A percentile compares a stretch with the other conserved stretches of the same genome.
phyloP scores from a whole-genome alignment of 2,797 vertebrate species.

The Xenopus petersii region DNA sequence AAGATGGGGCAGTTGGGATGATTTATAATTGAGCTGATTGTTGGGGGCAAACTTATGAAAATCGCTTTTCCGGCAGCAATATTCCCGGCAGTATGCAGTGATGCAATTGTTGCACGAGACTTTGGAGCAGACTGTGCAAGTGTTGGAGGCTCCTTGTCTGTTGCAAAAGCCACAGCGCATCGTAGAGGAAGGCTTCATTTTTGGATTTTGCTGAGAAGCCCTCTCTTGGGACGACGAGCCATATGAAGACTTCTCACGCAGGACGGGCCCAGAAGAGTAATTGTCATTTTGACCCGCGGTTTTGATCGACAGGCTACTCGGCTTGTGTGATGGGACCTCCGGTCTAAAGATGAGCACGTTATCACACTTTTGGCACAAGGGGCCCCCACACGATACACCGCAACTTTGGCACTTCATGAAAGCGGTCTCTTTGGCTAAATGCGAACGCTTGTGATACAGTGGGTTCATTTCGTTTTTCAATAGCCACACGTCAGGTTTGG shows the following conservation, averaged over 20 bases:
- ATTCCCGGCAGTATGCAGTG: conserved; percentile 85
- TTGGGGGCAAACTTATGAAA: conserved; percentile 93
- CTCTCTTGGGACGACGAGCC: conserved; percentile 60
- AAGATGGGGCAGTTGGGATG: conserved; percentile 85
- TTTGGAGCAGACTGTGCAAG: conserved; percentile 97
- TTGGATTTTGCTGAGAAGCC: conserved; percentile 60
- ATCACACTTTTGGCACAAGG: conserved; percentile 87
- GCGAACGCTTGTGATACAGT: conserved; percentile 65
- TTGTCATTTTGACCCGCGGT: conserved; percentile 55
- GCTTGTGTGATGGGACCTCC: conserved; percentile 61
- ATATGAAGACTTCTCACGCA: conserved; percentile 66
- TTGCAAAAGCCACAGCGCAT: conserved; percentile 93
- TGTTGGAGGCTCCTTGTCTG: conserved; percentile 85
- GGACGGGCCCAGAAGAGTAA: conserved; percentile 51
- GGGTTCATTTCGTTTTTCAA: conserved; percentile 64
- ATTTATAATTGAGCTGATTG: conserved; percentile 94
- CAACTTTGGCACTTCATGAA: conserved; percentile 85
- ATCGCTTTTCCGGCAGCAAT: conserved; percentile 90
- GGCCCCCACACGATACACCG: conserved; percentile 73
- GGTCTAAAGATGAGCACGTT: conserved; percentile 57
- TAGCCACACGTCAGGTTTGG: conserved; percentile 67
- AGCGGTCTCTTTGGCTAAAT: conserved; percentile 71
- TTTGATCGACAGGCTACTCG: conserved; percentile 65
- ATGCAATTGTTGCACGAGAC: conserved; percentile 92
- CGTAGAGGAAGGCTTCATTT: conserved; percentile 56